Percentiles rank a stretch among this genome's conserved stretches.
phyloP scores from a whole-genome alignment of 2,113 vertebrate genomes.

The Butorides virescens region DNA sequence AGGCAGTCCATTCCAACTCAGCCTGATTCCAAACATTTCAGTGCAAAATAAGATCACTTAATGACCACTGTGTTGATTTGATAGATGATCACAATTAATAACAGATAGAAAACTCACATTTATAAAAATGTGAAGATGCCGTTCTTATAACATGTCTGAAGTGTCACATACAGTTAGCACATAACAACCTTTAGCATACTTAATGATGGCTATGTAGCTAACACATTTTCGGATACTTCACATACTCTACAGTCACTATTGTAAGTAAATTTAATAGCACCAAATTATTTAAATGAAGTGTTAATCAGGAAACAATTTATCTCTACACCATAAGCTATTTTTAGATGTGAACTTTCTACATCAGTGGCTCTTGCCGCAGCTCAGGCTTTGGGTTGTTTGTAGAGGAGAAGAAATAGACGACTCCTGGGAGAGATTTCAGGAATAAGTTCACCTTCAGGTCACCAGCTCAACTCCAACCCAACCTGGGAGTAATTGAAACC shows the following conservation, averaged over 20 bases:
- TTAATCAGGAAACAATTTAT: slow-evolving; percentile 60
- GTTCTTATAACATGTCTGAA: neutral
- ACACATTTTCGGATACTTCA: slow-evolving; percentile 35
- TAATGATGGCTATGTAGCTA: neutral
- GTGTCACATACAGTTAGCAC: slow-evolving; percentile 35
- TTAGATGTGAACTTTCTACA: slow-evolving; percentile 57
- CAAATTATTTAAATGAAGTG: slow-evolving; percentile 51
- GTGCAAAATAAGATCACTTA: neutral
- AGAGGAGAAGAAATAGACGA: slow-evolving; percentile 26
- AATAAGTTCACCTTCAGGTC: slow-evolving; percentile 27
- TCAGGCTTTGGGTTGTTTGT: slow-evolving; percentile 45
- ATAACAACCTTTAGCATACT: slow-evolving; percentile 4
- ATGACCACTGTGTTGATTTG: neutral
- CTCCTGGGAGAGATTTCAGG: slow-evolving; percentile 12
- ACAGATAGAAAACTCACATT: neutral
- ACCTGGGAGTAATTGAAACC: neutral
- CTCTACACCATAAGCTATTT: slow-evolving; percentile 33
- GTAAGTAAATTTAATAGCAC: slow-evolving; percentile 27
- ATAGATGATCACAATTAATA: slow-evolving; percentile 35
- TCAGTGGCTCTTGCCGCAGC: neutral
- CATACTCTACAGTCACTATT: slow-evolving; percentile 2
- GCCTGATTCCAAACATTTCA: neutral
- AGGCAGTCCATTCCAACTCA: neutral
- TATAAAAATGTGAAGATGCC: neutral
- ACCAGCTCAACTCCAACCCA: neutral